Evolutionary conservation across 2,797 vertebrate genomes (phyloP).

Genomic region (Delichon dasypus): DNA sequence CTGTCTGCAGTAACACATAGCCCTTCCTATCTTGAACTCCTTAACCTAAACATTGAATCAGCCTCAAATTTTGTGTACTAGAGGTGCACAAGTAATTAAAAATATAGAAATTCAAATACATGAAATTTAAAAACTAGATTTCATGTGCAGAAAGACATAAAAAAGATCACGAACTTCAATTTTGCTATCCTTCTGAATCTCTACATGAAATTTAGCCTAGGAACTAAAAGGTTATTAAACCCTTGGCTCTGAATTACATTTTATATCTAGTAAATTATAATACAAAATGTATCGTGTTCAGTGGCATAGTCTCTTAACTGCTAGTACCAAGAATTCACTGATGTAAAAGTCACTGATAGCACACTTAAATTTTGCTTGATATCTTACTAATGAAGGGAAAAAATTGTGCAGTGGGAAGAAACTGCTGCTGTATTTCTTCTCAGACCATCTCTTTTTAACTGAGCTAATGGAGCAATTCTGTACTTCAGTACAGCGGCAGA

Average conservation of each 20-base stretch:
- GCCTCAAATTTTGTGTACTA: neutral
- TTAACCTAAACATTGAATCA: neutral
- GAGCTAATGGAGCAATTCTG: slow-evolving; percentile 8
- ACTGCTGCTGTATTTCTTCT: neutral
- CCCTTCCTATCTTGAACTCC: neutral
- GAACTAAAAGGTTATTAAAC: neutral
- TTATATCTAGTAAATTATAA: neutral
- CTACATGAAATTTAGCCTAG: neutral
- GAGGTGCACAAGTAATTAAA: neutral
- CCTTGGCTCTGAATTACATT: neutral
- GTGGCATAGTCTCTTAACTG: neutral
- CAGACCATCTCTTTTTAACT: neutral
- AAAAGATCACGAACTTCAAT: neutral
- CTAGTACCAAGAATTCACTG: neutral
- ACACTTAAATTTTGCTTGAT: neutral
- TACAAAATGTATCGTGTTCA: neutral
- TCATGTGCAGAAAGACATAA: neutral
- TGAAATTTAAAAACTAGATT: neutral
- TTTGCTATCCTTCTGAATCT: neutral
- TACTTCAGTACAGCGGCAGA: neutral
- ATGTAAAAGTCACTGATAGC: neutral
- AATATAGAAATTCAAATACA: neutral
- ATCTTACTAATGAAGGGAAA: neutral
- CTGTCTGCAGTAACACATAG: neutral
- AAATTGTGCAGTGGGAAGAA: neutral